Percentiles rank a stretch among this genome's conserved stretches.
Conservation (phyloP, 2,888 invertebrate genomes). For the Oxytorus armatus region DNA sequence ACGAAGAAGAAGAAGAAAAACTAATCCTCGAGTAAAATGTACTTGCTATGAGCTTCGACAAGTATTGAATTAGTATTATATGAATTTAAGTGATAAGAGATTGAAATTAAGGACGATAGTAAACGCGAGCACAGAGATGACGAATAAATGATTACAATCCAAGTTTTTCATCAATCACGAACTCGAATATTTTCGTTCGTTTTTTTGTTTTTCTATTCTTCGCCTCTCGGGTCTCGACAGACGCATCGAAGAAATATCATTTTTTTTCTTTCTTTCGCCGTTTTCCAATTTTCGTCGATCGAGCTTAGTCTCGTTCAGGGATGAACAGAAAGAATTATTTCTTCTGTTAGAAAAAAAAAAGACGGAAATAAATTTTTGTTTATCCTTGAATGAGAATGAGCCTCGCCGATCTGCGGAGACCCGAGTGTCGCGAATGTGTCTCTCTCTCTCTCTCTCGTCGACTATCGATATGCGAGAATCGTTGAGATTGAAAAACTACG, state of each 20-base stretch:
- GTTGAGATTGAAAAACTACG: constrained; percentile 23
- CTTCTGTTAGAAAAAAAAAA: too few species aligned
- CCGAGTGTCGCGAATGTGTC: constrained; percentile 45
- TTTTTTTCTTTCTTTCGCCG: too few species aligned
- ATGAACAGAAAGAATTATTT: not conserved
- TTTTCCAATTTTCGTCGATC: too few species aligned
- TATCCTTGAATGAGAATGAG: too few species aligned
- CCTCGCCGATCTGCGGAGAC: constrained; percentile 54
- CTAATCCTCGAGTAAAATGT: constrained; percentile 80
- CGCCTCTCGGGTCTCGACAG: constrained; percentile 56
- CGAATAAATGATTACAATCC: constrained; percentile 45
- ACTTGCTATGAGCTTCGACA: constrained; percentile 84
- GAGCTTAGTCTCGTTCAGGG: not conserved
- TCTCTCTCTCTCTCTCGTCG: too few species aligned
- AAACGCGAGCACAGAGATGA: constrained; percentile 33
- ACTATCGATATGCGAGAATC: constrained; percentile 14
- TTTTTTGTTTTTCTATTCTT: not conserved
- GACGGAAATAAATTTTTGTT: not conserved
- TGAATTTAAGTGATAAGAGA: constrained; percentile 70
- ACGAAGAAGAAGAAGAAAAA: constrained; percentile 36
- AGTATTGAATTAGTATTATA: constrained; percentile 83
- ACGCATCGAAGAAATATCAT: not conserved
- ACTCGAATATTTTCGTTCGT: constrained; percentile 28
- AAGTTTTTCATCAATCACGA: constrained; percentile 45
- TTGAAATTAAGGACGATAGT: constrained; percentile 54